phyloP scores from a whole-genome alignment of 2,888 invertebrate genomes.

The Gari tellinella region DNA sequence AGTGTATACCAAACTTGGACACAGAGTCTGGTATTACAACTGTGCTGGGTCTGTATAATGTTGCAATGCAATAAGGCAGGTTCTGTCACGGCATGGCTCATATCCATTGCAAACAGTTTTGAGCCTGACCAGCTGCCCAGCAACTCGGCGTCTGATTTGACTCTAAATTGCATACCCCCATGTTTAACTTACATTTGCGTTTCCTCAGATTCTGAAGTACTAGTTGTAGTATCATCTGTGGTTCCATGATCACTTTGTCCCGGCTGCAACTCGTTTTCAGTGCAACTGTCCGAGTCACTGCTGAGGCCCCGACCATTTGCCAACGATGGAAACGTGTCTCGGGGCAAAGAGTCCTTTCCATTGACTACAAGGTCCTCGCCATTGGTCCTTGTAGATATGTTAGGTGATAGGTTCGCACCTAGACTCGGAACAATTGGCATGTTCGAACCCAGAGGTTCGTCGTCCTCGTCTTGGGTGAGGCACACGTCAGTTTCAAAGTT shows the following conservation, averaged over 20 bases:
- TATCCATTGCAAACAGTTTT: no score
- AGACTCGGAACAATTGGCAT: constrained; percentile 5
- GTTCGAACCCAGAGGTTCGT: constrained; percentile 47
- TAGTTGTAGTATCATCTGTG: constrained; percentile 64
- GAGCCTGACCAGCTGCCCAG: no score
- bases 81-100: no score
- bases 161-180: no score
- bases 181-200: constrained; percentile 71
- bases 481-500: constrained; percentile 70
- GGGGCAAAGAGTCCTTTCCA: constrained; percentile 26
- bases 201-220: constrained; percentile 69
- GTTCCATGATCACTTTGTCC: constrained; percentile 55
- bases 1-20: no score
- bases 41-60: no score
- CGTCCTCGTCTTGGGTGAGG: constrained; percentile 67
- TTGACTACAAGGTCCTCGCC: neutral
- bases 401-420: constrained; percentile 19
- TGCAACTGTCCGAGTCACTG: constrained; percentile 68
- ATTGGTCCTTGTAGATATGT: neutral
- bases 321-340: constrained; percentile 19
- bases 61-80: no score
- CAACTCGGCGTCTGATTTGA: no score
- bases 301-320: constrained; percentile 46
- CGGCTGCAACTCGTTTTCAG: constrained; percentile 59
- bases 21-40: no score